Evolutionary conservation across 2,888 invertebrate genomes (phyloP), one percentile per base, ranked within the genome.

Genomic region (Harmothoe impar): DNA sequence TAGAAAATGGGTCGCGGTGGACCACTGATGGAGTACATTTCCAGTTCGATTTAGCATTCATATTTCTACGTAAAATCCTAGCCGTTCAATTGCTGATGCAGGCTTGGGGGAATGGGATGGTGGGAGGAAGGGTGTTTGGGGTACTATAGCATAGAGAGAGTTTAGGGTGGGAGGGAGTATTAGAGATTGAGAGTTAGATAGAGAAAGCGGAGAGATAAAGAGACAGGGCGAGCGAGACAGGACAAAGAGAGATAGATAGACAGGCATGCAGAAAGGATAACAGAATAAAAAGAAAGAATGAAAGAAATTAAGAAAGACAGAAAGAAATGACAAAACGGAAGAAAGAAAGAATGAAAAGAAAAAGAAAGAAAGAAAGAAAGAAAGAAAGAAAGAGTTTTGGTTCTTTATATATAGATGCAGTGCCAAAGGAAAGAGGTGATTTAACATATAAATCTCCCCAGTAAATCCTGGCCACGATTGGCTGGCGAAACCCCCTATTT

Each of bases 21-120:
- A 86, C 86, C 52, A 54, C 86, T 86, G 86, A 86, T 86, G 86
- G 86, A 86, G 86, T 86, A 86, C 86, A 86, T 86, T 86, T 86
- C 86, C 56, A 86, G 54, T 86, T 86, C 86, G 86, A 86, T 86
- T 86, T 56, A 86, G 86, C 86, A 86, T 86, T 86, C 86, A 86
- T 86, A 86, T 86, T 52, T 86, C 86, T 54, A 52, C 3, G 86
- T 86, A 86, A 86, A 86, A 86, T 86, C 86, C 86, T 52, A 10
- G 86, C 20, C 86, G 86, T 86, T 86, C 86, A 86, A 86, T 86
- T 86, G 54, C 54, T 52, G 43, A 10, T 43, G 52, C 29, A 86
- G 52, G 86, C 54, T 86, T 56, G n/a, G 33, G 86, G 86, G 86
- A 52, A 52, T 81, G 81, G 7, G 81, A 17, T 81, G 43, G 81